Evolutionary conservation across 2,113 vertebrate species (phyloP), one percentile per base, ranked within the genome.

Genomic region (Sus scrofa): DNA sequence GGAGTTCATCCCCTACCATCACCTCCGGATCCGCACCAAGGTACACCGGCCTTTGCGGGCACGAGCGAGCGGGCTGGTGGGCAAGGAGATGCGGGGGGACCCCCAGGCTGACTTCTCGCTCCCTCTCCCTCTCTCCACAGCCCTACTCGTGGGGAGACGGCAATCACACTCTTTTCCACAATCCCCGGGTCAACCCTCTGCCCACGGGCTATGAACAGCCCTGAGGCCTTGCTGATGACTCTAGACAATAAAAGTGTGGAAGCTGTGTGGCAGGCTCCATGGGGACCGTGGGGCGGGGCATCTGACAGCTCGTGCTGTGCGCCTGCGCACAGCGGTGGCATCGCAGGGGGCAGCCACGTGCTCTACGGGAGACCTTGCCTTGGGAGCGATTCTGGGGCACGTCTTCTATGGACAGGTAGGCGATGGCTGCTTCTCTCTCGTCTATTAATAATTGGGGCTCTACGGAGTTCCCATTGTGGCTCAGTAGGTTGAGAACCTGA

Each of bases 61-160:
- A 4, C 3, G 3, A 50, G 6, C 3, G 3, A 50, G 54, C 9
- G 9, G 6, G 54, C 16, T 10, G 34, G 56, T 2, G n/a, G 81
- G 56, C 6, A 13, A 63, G 22, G 56, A 5, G 12, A 15, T 11
- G 15, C 0, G 1, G 27, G 22, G 22, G 26, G 13, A 7, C 1
- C 20, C 52, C 6, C 3, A 1, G 5, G 16, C 93, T 67, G 75
- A 81, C 37, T 3, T 5, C 81, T 18, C 0, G 2, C 60, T 30
- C 86, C n/a, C 27, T 44, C 19, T 79, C 39, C 58, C 60, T 92
- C 92, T 86, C 87, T 73, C 92, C 84, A 8, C 97, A 99, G 99
- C 98, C 95, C 82, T 99, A 98, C 92, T 98, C 99, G 1, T 99
- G 99, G 99, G 99, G 99, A 2, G 99, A 99, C 73, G 99, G 99